Evolutionary conservation across 2,888 invertebrate genomes (phyloP), one percentile per base, ranked within the genome.

Genomic region (Drosophila austrosaltans): DNA sequence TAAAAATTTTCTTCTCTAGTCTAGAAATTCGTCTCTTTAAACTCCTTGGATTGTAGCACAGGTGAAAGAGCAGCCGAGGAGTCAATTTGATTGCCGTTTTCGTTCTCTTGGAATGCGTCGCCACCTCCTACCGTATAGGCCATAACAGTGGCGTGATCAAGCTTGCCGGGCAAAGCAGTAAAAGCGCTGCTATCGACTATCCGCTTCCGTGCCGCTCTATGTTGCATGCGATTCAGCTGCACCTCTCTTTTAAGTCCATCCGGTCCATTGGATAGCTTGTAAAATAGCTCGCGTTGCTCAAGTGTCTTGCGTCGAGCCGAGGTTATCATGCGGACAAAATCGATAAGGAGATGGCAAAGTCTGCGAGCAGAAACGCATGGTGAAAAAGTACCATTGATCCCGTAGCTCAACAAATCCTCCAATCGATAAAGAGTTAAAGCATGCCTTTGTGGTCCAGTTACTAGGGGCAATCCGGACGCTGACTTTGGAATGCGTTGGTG

Each of bases 101-200:
- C 70, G 10, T 48, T 57, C 7, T 44, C 30, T 4, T 75, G 72
- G 0, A 36, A 20, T 8, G 44, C 20, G 22, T 65, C 53, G 0
- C 69, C 87, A 42, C 89, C 89, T n/a, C 96, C 96, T 42, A 97
- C 96, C 76, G 95, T 95, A 90, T 95, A 97, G 1, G 97, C 97
- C 59, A 96, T 95, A 22, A 97, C 95, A 3, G 96, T 96, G 25
- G 97, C 97, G 92, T 97, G 97, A 92, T 98, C 97, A 77, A 98
- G 93, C 92, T 98, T 98, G 1, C 97, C 97, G 0, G 97, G 97
- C 81, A 97, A 94, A 56, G 93, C 93, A 42, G 92, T 91, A 92
- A 95, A 94, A 22, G 94, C 94, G 82, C 96, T 94, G 90, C 95
- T 95, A 75, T 96, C 96, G 75, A 96, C 94, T 63, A 96, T 94